phyloP scores from a whole-genome alignment of 2,888 invertebrate species.

The Trilocha varians region DNA sequence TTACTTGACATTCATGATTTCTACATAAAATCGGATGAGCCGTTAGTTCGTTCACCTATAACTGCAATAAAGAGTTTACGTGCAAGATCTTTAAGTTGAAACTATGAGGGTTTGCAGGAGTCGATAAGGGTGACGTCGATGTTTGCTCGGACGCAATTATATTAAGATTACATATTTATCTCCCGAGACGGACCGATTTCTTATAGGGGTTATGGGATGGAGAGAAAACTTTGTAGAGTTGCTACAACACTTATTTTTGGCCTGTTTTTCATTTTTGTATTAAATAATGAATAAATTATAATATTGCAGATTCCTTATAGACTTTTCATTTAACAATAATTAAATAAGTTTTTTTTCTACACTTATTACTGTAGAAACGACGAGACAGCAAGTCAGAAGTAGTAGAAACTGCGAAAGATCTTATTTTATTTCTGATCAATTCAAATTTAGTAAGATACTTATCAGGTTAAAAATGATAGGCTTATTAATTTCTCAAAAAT shows the following conservation, averaged over 20 bases:
- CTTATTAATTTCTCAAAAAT: too few species aligned
- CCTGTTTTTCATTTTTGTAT: not conserved
- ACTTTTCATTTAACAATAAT: too few species aligned
- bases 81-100: not conserved
- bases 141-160: constrained; percentile 58
- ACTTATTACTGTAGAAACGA: too few species aligned
- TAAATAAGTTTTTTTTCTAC: too few species aligned
- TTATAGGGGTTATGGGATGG: constrained; percentile 37
- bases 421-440: too few species aligned
- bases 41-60: constrained; percentile 4
- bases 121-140: constrained; percentile 21
- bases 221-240: constrained; percentile 18
- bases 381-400: too few species aligned
- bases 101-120: constrained; percentile 20
- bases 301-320: too few species aligned
- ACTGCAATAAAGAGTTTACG: not conserved
- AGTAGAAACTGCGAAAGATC: too few species aligned
- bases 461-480: too few species aligned
- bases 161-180: constrained; percentile 71
- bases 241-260: constrained; percentile 9
- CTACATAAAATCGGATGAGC: not conserved
- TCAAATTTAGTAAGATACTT: too few species aligned
- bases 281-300: not conserved
- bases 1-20: not conserved
- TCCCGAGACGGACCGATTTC: constrained; percentile 55